These are phyloP conservation scores for Periparus ater DNA, from an alignment of 2,797 vertebrate species.

Conservation along the genomic window DNA sequence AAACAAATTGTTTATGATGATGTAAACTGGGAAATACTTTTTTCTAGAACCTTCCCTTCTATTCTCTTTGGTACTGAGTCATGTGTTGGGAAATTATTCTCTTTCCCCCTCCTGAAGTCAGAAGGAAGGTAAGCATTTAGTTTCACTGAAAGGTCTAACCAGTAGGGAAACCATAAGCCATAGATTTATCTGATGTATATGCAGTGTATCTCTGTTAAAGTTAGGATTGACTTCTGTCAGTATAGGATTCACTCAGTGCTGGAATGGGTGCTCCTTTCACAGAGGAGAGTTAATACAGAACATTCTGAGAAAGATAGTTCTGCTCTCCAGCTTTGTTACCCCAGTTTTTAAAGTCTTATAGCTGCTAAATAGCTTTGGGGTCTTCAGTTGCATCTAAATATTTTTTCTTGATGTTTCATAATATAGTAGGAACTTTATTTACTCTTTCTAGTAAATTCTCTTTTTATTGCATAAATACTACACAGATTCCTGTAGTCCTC, in stretches of 20 bases:
- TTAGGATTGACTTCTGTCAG: not conserved
- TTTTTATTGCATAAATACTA: not conserved
- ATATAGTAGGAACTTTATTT: not conserved
- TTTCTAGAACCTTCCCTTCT: not conserved
- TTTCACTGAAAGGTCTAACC: not conserved
- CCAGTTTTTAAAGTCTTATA: not conserved
- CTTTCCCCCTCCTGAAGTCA: not conserved
- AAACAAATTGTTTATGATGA: not conserved
- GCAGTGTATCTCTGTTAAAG: not conserved
- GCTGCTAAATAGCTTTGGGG: not conserved
- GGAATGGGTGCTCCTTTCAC: not conserved
- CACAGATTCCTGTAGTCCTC: not conserved
- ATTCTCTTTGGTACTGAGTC: not conserved
- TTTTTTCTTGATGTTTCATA: not conserved
- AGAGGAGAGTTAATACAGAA: not conserved
- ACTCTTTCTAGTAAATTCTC: not conserved
- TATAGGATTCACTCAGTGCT: not conserved
- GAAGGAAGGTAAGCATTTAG: not conserved
- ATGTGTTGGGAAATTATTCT: not conserved
- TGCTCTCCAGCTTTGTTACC: not conserved
- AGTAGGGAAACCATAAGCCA: not conserved
- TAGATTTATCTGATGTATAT: not conserved
- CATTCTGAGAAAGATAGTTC: not conserved
- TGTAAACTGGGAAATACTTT: not conserved
- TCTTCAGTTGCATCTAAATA: not conserved